Conservation (phyloP, 1,140 invertebrate genomes). For the Solenopsis invicta region DNA sequence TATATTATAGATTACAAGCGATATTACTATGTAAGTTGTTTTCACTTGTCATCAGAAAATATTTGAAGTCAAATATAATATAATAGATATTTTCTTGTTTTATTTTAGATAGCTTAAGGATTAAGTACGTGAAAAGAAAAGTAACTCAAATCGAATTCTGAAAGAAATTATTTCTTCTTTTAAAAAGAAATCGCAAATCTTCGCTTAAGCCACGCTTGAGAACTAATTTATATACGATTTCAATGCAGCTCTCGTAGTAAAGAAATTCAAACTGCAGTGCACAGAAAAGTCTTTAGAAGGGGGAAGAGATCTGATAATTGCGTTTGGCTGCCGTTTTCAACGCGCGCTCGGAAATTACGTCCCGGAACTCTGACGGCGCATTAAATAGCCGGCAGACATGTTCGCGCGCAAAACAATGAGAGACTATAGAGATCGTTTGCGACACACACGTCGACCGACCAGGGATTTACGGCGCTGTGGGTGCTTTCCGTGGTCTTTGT, state of each 20-base stretch:
- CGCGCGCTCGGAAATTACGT: conserved; percentile 46
- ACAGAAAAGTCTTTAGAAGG: conserved; percentile 26
- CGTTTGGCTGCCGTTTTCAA: conserved; percentile 53
- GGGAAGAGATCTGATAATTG: conserved; percentile 54
- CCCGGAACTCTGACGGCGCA: conserved; percentile 59
- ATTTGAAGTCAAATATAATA: background rate
- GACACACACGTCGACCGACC: conserved; percentile 61
- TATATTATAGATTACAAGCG: too few species aligned
- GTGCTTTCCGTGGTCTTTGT: conserved; percentile 61
- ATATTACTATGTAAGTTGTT: too few species aligned
- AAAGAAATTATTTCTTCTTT: background rate
- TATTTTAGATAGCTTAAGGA: conserved; percentile 1
- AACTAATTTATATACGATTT: conserved; percentile 31
- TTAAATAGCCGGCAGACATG: conserved; percentile 65
- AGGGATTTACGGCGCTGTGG: conserved; percentile 45
- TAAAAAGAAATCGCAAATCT: conserved; percentile 11
- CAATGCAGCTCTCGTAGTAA: background rate
- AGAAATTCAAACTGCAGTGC: conserved; percentile 17
- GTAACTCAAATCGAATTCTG: background rate
- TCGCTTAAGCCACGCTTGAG: background rate
- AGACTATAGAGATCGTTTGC: conserved; percentile 62
- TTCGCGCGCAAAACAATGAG: conserved; percentile 68
- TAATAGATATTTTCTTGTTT: background rate
- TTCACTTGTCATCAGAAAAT: background rate
- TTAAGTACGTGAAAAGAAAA: background rate